These are phyloP conservation scores for Siderastrea radians DNA, from an alignment of 92 coral and sea anemone genomes.

Conservation along the genomic window DNA sequence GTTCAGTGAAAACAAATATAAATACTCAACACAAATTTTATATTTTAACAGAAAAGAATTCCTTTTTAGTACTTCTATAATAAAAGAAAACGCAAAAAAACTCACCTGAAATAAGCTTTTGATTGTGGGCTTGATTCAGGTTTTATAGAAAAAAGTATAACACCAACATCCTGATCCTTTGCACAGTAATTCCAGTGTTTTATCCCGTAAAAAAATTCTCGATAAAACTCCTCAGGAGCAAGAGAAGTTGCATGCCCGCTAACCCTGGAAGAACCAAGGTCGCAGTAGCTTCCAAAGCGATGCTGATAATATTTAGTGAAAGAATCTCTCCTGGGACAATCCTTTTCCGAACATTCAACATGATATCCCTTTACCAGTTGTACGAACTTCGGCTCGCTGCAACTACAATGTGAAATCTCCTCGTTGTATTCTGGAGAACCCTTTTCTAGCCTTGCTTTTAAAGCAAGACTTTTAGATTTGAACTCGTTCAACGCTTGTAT, in stretches of 20 bases:
- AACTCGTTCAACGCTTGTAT: slow-evolving; percentile 48
- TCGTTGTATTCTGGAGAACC: slow-evolving; percentile 6
- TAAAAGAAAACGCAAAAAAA: neutral
- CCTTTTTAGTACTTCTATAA: neutral
- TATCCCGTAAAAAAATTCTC: slow-evolving; percentile 90
- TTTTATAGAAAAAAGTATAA: slow-evolving; percentile 83
- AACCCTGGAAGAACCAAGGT: slow-evolving; percentile 57
- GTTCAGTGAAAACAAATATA: neutral
- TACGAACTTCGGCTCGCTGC: slow-evolving; percentile 59
- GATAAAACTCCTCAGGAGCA: slow-evolving; percentile 84
- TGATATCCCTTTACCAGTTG: slow-evolving; percentile 65
- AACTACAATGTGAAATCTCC: slow-evolving; percentile 43
- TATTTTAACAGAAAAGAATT: neutral
- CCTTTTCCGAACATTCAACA: slow-evolving; percentile 74
- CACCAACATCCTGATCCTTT: slow-evolving; percentile 85
- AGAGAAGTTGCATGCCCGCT: slow-evolving; percentile 45
- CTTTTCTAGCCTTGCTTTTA: slow-evolving; percentile 19
- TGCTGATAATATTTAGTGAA: slow-evolving; percentile 45
- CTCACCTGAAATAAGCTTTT: slow-evolving; percentile 86
- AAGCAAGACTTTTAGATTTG: slow-evolving; percentile 54
- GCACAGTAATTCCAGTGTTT: slow-evolving; percentile 95
- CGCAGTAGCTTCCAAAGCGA: slow-evolving; percentile 60
- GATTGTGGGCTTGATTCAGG: slow-evolving; percentile 86
- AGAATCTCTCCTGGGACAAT: slow-evolving; percentile 64
- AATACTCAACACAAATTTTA: neutral